phyloP scores from a whole-genome alignment of 2,797 vertebrate genomes.

The Acrossocheilus wenchowensis region DNA sequence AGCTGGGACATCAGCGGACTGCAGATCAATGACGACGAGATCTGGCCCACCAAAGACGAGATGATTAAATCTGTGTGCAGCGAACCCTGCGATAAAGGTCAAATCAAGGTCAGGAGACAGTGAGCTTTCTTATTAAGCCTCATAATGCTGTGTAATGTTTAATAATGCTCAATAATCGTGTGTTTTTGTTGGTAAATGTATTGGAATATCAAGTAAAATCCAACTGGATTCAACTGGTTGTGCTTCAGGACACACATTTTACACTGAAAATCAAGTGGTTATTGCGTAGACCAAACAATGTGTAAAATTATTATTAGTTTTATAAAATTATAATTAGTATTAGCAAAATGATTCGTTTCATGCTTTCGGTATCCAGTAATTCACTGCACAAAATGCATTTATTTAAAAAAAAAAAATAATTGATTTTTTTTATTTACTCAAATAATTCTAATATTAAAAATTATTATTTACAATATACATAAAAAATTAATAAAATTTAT shows the following conservation, averaged over 20 bases:
- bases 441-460: neutral
- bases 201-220: neutral
- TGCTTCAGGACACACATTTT: neutral
- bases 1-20: conserved; percentile 96
- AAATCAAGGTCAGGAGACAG: conserved; percentile 88
- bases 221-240: neutral
- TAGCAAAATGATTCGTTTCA: neutral
- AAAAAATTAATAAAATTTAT: neutral
- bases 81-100: conserved; percentile 94
- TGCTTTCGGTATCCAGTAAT: neutral
- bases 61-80: conserved; percentile 97
- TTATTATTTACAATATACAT: neutral
- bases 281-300: neutral
- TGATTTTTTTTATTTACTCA: neutral
- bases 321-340: neutral
- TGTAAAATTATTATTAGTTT: neutral
- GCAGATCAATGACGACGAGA: conserved; percentile 94
- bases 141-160: conserved; percentile 5
- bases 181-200: neutral
- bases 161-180: neutral
- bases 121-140: neutral
- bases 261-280: neutral
- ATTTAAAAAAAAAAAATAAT: neutral
- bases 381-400: neutral
- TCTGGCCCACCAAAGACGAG: conserved; percentile 89